Evolutionary conservation across 2,113 vertebrate genomes (phyloP).

Genomic region (Solenodon paradoxus): DNA sequence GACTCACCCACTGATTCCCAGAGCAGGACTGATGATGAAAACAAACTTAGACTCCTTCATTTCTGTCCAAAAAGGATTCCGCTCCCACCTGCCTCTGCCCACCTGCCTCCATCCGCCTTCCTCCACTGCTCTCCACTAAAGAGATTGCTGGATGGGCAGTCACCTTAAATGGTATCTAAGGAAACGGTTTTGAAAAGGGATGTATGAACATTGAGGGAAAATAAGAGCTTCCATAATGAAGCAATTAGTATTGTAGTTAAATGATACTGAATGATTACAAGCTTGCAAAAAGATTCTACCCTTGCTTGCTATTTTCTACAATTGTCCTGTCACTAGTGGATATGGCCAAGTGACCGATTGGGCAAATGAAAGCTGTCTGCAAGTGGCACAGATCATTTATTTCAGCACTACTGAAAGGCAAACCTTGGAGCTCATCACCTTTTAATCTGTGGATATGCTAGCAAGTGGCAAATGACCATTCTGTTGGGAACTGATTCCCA

Average conservation of each 20-base stretch:
- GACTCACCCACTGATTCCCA: slow-evolving; percentile 58
- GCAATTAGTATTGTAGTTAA: slow-evolving; percentile 64
- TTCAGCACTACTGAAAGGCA: slow-evolving; percentile 72
- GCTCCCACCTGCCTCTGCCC: neutral
- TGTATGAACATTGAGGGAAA: slow-evolving; percentile 60
- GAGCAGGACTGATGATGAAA: slow-evolving; percentile 43
- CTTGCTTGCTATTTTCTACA: slow-evolving; percentile 48
- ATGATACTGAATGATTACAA: slow-evolving; percentile 15
- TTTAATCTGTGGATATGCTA: slow-evolving; percentile 79
- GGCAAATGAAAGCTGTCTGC: slow-evolving; percentile 74
- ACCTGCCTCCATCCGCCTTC: neutral
- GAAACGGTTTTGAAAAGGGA: slow-evolving; percentile 59
- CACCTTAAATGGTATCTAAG: slow-evolving; percentile 51
- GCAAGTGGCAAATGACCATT: slow-evolving; percentile 84
- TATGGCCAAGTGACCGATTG: slow-evolving; percentile 56
- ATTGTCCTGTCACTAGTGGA: slow-evolving; percentile 57
- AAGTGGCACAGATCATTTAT: slow-evolving; percentile 63
- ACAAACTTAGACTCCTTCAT: slow-evolving; percentile 29
- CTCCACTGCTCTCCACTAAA: neutral
- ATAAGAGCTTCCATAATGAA: slow-evolving; percentile 71
- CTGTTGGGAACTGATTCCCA: slow-evolving; percentile 78
- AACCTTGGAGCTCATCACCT: slow-evolving; percentile 75
- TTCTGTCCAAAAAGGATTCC: neutral
- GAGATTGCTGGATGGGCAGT: slow-evolving; percentile 31
- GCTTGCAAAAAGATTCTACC: slow-evolving; percentile 62